phyloP scores from a whole-genome alignment of 1,140 invertebrate genomes.

The Dysdera silvatica region DNA sequence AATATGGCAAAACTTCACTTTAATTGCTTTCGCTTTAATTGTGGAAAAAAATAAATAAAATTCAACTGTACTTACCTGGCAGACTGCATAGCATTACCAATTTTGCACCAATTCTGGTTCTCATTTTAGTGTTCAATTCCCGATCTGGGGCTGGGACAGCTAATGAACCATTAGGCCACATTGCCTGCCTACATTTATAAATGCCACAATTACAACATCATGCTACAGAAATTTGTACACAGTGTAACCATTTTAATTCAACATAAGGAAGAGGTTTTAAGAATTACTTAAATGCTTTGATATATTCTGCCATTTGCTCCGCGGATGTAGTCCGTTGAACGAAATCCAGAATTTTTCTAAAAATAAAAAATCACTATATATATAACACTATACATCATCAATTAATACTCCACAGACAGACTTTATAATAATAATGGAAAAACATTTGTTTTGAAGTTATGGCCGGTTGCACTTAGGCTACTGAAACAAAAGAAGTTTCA shows the following conservation, averaged over 20 bases:
- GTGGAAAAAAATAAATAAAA: not conserved
- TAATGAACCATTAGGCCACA: conserved; percentile 67
- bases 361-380: not conserved
- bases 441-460: too few species aligned
- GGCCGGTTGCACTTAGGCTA: too few species aligned
- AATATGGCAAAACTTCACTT: too few species aligned
- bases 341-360: conserved; percentile 76
- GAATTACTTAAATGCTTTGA: conserved; percentile 73
- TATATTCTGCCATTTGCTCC: conserved; percentile 78
- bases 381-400: too few species aligned
- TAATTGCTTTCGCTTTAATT: too few species aligned
- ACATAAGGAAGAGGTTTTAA: not conserved
- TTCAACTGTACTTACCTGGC: conserved; percentile 52
- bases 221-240: not conserved
- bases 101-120: conserved; percentile 77
- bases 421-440: too few species aligned
- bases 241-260: conserved; percentile 2
- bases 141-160: conserved; percentile 55
- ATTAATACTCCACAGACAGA: too few species aligned
- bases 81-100: conserved; percentile 68
- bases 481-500: too few species aligned
- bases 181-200: conserved; percentile 54
- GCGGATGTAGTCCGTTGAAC: conserved; percentile 83
- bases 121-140: conserved; percentile 62
- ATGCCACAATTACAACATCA: not conserved